Base-by-base conservation (phyloP, 1,140 invertebrate genomes). In the Bradysia coprophila region DNA sequence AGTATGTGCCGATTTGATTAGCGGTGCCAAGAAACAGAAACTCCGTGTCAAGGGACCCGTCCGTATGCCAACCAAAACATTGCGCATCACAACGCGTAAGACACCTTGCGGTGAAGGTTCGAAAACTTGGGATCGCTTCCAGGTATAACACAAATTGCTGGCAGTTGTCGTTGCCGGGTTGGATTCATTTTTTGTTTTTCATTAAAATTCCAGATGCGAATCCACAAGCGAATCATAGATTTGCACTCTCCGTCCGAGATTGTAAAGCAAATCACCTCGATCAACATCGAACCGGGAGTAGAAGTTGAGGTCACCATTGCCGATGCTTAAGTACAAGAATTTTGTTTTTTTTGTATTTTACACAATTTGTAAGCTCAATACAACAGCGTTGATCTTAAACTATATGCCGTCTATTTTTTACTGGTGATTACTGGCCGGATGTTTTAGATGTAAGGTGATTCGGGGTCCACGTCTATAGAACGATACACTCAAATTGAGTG, bases 41-140 rank as follows among this genome's bases (percentile, higher is more conserved):
- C 65, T 99, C 41, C 83, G 85, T 51, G 93, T 97, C 1, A 97
- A 97, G 62, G 93, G 93, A 49, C 93, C 93, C 46, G 84, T 96
- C 24, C 80, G 92, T 51, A 90, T 97, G 83, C 93, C 93, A 24
- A 97, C 91, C 31, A 95, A 95, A 62, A 74, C 76, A 38, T 66
- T 97, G 38, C 77, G 95, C 51, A 98, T 99, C 61, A 99, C 96
- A 20, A 98, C 95, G 22, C 75, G 96, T 49, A 99, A 99, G 68
- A 99, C 96, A 24, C 96, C 96, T 63, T 99, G 96, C 64, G 96
- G 96, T 76, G 96, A 99, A 67, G 96, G 96, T 72, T 98, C 95
- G 38, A 99, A 99, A 66, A 99, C 96, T 41, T 99, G 96, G 96
- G 95, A 99, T 73, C 71, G 81, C 24, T 95, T 90, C 71, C 79